Evolutionary conservation across 2,113 vertebrate species (phyloP), one percentile per base, ranked within the genome.

Genomic region (Mormoops blainvillei): DNA sequence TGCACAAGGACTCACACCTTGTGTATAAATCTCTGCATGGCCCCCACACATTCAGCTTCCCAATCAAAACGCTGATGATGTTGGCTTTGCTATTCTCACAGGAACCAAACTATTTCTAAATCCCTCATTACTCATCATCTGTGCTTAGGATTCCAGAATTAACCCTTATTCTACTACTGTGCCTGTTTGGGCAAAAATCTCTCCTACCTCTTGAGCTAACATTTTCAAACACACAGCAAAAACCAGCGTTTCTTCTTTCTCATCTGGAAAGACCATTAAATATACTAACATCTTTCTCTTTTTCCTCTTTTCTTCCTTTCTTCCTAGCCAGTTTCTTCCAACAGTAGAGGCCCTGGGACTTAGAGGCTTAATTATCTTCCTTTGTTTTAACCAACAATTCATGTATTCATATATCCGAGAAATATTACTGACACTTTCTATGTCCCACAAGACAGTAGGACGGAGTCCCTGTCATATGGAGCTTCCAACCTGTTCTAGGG

Each of bases 81-180:
- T 19, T 48, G 48, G 33, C 68, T 91, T 33, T 84, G 88, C 38
- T 88, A 33, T 74, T 92, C 91, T 95, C 91, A 78, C 31, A 89
- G 92, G 56, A 94, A 89, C 81, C 54, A 89, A 92, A 85, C 71
- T 71, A 87, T 95, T 94, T 94, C 95, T 86, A 95, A 96, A 96
- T 91, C 54, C 58, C 80, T 92, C 43, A 65, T 94, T 92, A 95
- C 54, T 97, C 94, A 95, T 88, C 85, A 95, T 88, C 85, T 58
- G 48, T 58, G 89, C 80, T 43, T 33, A 93, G 43, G 63, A 94
- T n/a, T 89, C 63, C 54, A 94, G 86, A 89, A 87, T 74, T 94
- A 96, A 97, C 93, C 41, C 48, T 83, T 92, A 13, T 28, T 81
- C 73, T 85, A n/a, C 81, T 45, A 18, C 1, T 41, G 33, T n/a